Percentiles rank a stretch among this genome's conserved stretches.
Conservation (phyloP, 2,888 invertebrate species). For the Linyphia triangularis region DNA sequence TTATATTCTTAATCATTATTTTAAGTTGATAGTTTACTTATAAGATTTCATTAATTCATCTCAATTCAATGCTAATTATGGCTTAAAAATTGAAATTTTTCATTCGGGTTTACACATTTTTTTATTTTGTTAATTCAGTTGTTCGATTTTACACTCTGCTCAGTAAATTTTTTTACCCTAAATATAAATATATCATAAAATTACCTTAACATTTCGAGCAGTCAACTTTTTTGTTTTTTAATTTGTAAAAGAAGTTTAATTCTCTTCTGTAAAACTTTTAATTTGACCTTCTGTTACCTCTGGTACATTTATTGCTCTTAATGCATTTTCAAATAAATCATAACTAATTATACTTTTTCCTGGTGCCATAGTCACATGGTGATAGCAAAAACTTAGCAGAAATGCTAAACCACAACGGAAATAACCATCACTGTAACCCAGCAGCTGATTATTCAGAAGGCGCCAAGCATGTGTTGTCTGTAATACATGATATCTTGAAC, state of each 20-base stretch:
- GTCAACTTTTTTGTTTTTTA: no score
- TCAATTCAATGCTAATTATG: no score
- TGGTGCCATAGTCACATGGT: conserved; percentile 81
- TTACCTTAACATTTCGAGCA: no score
- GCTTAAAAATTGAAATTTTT: no score
- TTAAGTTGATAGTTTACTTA: background rate
- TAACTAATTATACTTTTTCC: background rate
- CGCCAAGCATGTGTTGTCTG: conserved; percentile 96
- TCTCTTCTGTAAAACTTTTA: background rate
- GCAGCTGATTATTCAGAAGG: conserved; percentile 97
- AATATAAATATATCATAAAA: no score
- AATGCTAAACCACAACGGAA: conserved; percentile 80
- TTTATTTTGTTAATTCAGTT: background rate
- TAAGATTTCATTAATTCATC: background rate
- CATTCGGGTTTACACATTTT: no score
- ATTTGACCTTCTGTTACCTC: background rate
- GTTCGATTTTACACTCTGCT: background rate
- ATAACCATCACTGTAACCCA: conserved; percentile 88
- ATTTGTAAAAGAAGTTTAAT: background rate
- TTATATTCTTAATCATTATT: background rate
- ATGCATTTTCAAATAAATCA: background rate
- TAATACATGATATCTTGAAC: conserved; percentile 97
- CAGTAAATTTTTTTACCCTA: background rate
- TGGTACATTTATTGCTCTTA: no score
- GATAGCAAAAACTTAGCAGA: conserved; percentile 81